Evolutionary conservation across 2,113 vertebrate genomes (phyloP), one percentile per base, ranked within the genome.

Genomic region (Deroptyus accipitrinus): DNA sequence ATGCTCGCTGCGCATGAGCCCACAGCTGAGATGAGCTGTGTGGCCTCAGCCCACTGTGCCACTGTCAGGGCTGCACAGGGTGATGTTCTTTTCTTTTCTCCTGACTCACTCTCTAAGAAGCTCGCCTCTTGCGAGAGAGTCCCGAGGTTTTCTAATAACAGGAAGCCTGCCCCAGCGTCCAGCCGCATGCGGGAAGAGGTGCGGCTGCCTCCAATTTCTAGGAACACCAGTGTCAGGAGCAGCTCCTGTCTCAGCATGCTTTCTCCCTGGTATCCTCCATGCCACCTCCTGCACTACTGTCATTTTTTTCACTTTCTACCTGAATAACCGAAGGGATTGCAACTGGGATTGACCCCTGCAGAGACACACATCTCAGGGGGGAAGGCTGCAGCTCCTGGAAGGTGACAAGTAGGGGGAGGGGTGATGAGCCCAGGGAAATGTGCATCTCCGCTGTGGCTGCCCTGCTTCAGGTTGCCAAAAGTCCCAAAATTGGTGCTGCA

Each of bases 101-200:
- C 44, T 12, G 49, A 27, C 48, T 77, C 3, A 0, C 33, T 92
- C 1, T 0, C 42, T 90, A 57, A 66, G 2, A 88, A 82, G 33
- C 57, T 86, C 2, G 1, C 25, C n/a, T 88, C 66, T 75, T 84
- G 62, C 1, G 0, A 90, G 66, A 94, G 52, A 35, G 2, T 95
- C 86, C 86, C 8, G 3, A 72, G 77, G 70, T 86, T 96, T 95
- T 97, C 95, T 96, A 96, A 92, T 37, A 94, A 92, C 92, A 96
- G 94, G 86, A 94, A 93, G 68, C 83, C 90, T 48, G 69, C 54
- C 52, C 76, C 1, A 1, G 37, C 72, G 31, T 76, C 83, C 48
- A 4, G 69, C 83, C 3, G 0, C 9, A 1, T 52, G 88, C 2
- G 62, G 92, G 80, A 90, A 79, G 94, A 96, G 95, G 83, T 88